Conservation (phyloP, 2,888 invertebrate genomes). For the Muschampia plurimacula region DNA sequence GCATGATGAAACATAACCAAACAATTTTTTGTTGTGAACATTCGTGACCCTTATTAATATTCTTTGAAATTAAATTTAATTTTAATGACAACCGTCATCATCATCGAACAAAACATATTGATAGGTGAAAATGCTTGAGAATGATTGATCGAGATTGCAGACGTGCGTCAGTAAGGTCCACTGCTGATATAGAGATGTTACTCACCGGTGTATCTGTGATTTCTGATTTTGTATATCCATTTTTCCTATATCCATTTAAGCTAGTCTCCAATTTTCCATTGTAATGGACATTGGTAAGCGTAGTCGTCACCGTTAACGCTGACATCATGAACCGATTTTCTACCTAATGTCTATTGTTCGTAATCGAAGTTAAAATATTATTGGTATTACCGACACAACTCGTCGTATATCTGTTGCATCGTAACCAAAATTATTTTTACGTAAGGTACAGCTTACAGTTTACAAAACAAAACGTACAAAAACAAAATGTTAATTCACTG, state of each 20-base stretch:
- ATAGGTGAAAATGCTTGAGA: no score
- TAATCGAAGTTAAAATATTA: constrained; percentile 42
- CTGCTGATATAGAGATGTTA: constrained; percentile 42
- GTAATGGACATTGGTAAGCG: constrained; percentile 70
- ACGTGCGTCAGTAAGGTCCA: neutral
- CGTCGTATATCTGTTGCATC: constrained; percentile 47
- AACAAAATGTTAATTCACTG: neutral
- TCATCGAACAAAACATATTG: no score
- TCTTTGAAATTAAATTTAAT: no score
- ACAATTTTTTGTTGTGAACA: no score
- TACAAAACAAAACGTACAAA: constrained; percentile 3
- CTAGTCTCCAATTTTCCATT: constrained; percentile 70
- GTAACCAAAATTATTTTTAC: constrained; percentile 28
- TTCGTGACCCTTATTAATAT: no score
- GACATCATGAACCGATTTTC: constrained; percentile 64
- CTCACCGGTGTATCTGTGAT: constrained; percentile 63
- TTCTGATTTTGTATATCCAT: constrained; percentile 70
- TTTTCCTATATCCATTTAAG: constrained; percentile 73
- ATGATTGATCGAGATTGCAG: no score
- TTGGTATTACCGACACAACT: constrained; percentile 41
- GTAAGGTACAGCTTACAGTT: neutral
- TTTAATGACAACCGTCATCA: no score
- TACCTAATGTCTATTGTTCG: constrained; percentile 33
- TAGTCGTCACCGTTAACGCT: constrained; percentile 74
- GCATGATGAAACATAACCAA: no score